These are phyloP conservation scores for Lordiphosa andalusiaca DNA, from an alignment of 2,888 invertebrate genomes.

Conservation along the genomic window DNA sequence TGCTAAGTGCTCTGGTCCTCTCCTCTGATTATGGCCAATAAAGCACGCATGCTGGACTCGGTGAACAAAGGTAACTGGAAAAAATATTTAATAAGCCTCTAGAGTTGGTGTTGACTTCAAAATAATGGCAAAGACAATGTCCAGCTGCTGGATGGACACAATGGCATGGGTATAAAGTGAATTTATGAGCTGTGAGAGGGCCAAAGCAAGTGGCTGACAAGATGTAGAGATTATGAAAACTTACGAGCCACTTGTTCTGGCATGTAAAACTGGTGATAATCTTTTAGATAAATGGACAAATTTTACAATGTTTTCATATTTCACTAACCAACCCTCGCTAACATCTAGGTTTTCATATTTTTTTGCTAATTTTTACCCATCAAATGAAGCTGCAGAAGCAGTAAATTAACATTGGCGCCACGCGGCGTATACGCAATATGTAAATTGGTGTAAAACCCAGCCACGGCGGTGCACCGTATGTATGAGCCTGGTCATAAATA, in stretches of 20 bases:
- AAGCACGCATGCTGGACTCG: constrained; percentile 39
- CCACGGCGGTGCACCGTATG: background rate
- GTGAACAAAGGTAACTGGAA: constrained; percentile 6
- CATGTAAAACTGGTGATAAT: constrained; percentile 5
- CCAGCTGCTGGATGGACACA: constrained; percentile 4
- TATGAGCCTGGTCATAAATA: constrained; percentile 26
- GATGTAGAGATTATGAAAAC: constrained; percentile 41
- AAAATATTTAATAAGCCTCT: constrained; percentile 49
- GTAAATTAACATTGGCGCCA: constrained; percentile 16
- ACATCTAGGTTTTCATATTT: too few relatives aligned
- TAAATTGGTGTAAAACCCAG: constrained; percentile 25
- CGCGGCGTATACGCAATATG: constrained; percentile 29
- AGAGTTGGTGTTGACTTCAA: background rate
- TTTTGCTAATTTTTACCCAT: constrained; percentile 15
- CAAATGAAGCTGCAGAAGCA: constrained; percentile 42
- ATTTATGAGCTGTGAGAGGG: constrained; percentile 32
- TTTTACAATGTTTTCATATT: too few relatives aligned
- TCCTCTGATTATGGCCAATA: constrained; percentile 62
- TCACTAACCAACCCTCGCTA: too few relatives aligned
- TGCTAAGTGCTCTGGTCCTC: constrained; percentile 59
- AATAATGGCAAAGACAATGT: constrained; percentile 30
- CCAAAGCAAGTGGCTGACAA: constrained; percentile 19
- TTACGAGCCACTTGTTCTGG: constrained; percentile 27
- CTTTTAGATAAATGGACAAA: too few relatives aligned
- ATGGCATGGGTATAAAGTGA: constrained; percentile 11